Evolutionary conservation across 1,140 invertebrate species (phyloP), one percentile per base, ranked within the genome.

Genomic region (Bombus pascuorum): DNA sequence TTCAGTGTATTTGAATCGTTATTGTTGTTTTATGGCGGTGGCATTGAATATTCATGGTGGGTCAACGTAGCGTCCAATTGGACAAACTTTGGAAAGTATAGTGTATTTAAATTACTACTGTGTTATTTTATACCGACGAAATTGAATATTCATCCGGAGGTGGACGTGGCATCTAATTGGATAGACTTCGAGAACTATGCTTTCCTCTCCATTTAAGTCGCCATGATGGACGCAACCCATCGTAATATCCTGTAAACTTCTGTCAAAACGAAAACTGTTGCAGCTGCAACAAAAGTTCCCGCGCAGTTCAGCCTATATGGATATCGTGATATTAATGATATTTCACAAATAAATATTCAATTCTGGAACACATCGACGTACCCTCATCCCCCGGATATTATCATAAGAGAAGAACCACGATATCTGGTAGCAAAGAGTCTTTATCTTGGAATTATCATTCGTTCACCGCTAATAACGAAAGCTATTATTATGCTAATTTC

Each of bases 401-500:
- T 28, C 2, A 70, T 22, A 28, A 53, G 47, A 22, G 47, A 53
- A 53, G 68, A 25, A 28, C 15, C 9, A 22, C 9, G 22, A 2
- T 72, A 28, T n/a, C 28, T 39, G 2, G 28, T 39, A 28, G 6
- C 18, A 57, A 18, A 9, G 12, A 71, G 1, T 37, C 32, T 57
- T 18, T 79, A n/a, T 79, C 32, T 37, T 8, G 18, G 22, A 13
- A 44, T 65, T 65, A 66, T 39, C 18, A 2, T 68, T 10, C 47
- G 77, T 76, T 47, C n/a, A 18, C 1, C 2, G 34, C 12, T 78
- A 70, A 78, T 59, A 59, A 78, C 22, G n/a, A 13, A 59, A 70
- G 34, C 65, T 42, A 57, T 83, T 83, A 70, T 78, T 42, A 78
- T 71, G 82, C 10, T 83, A 83, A 83, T 77, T 28, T 18, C 0